phyloP scores from a whole-genome alignment of 2,797 vertebrate genomes.

The Morus bassanus region DNA sequence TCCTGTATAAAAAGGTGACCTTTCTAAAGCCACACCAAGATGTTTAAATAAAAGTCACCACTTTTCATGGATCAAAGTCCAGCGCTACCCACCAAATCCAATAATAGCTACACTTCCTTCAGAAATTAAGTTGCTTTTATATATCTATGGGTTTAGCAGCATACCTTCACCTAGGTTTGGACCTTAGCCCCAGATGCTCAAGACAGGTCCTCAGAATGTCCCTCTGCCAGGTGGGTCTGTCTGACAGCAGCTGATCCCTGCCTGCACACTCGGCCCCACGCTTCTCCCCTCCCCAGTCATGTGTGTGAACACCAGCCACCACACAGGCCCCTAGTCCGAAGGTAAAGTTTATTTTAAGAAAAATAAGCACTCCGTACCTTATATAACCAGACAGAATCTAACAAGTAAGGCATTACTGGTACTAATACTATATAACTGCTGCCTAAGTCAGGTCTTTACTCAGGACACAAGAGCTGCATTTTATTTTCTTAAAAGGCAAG shows the following conservation, averaged over 20 bases:
- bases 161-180: not conserved
- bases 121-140: not conserved
- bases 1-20: not conserved
- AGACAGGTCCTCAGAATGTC: not conserved
- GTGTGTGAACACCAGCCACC: not conserved
- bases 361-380: not conserved
- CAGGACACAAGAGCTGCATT: not conserved
- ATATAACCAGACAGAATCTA: not conserved
- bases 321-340: accelerated
- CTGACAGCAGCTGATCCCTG: not conserved
- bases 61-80: not conserved
- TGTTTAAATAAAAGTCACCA: not conserved
- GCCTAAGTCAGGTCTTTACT: not conserved
- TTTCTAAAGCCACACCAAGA: not conserved
- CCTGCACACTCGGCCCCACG: not conserved
- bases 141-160: not conserved
- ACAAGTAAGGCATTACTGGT: not conserved
- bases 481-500: conserved; percentile 13
- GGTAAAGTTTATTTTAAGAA: not conserved
- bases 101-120: not conserved
- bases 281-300: not conserved
- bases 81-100: not conserved
- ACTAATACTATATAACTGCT: not conserved
- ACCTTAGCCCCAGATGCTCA: not conserved
- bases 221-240: not conserved